Conservation (phyloP, 1,140 invertebrate species). For the Drosophila melanica region DNA sequence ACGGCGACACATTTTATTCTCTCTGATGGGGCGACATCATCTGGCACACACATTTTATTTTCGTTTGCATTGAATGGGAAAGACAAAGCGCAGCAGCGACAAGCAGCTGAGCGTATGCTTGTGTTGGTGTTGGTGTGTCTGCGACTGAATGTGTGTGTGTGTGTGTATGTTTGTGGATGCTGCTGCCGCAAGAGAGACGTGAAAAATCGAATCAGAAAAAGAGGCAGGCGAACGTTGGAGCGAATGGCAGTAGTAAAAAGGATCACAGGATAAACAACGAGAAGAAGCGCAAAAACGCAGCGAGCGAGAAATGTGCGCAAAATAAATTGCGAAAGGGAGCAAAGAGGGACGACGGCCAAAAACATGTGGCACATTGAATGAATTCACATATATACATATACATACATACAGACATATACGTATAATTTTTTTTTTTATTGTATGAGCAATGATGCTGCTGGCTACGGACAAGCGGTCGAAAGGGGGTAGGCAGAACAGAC, state of each 20-base stretch:
- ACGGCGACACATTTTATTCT: conserved; percentile 20
- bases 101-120: conserved; percentile 40
- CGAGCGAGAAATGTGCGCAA: conserved; percentile 56
- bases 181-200: conserved; percentile 47
- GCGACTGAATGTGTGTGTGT: conserved; percentile 9
- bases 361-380: conserved; percentile 51
- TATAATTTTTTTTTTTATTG: conserved; percentile 42
- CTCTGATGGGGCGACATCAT: conserved; percentile 34
- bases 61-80: conserved; percentile 48
- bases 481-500: conserved; percentile 46
- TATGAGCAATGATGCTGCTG: conserved; percentile 50
- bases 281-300: conserved; percentile 40
- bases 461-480: conserved; percentile 13
- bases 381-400: conserved; percentile 21
- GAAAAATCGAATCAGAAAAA: conserved; percentile 80
- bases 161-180: conserved; percentile 29
- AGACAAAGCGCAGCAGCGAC: conserved; percentile 29
- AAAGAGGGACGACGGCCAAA: conserved; percentile 24
- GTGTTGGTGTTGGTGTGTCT: conserved; percentile 23
- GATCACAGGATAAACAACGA: conserved; percentile 71
- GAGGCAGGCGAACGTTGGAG: conserved; percentile 37
- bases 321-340: conserved; percentile 53
- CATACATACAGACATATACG: conserved; percentile 13
- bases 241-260: conserved; percentile 59
- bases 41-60: conserved; percentile 56